These are phyloP conservation scores for Pseudoatta argentina DNA, from an alignment of 1,140 invertebrate species.

Conservation along the genomic window DNA sequence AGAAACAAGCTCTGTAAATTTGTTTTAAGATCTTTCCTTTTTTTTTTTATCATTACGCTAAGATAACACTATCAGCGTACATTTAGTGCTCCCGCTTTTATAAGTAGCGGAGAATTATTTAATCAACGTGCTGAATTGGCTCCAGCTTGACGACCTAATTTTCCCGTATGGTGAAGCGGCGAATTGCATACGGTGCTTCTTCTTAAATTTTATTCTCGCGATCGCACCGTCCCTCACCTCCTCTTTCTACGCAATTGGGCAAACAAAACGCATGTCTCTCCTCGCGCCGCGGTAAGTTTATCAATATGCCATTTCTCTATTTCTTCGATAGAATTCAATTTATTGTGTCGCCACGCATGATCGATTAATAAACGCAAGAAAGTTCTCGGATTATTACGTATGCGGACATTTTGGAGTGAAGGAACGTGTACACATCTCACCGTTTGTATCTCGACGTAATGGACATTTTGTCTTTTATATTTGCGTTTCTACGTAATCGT, in stretches of 20 bases:
- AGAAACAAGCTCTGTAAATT: constrained; percentile 74
- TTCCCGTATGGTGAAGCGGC: constrained; percentile 71
- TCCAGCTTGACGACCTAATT: constrained; percentile 85
- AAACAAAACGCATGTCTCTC: constrained; percentile 32
- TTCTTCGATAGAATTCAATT: neutral
- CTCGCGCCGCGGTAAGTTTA: constrained; percentile 13
- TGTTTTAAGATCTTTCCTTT: constrained; percentile 75
- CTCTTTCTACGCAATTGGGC: constrained; percentile 24
- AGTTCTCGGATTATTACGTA: neutral
- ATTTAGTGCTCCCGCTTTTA: constrained; percentile 86
- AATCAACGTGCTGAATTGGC: constrained; percentile 85
- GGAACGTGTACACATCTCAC: neutral
- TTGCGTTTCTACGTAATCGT: neutral
- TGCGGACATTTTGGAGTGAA: neutral
- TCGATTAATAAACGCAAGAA: neutral
- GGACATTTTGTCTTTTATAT: neutral
- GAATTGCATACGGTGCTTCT: constrained; percentile 55
- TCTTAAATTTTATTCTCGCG: constrained; percentile 53
- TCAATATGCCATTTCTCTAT: neutral
- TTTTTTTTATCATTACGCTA: constrained; percentile 84
- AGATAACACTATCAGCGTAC: constrained; percentile 86
- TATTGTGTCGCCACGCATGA: neutral
- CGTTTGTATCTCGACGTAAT: neutral
- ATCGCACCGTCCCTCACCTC: neutral
- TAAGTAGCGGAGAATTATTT: constrained; percentile 86